Conservation (phyloP, 2,888 invertebrate genomes). For the Volucella inanis region DNA sequence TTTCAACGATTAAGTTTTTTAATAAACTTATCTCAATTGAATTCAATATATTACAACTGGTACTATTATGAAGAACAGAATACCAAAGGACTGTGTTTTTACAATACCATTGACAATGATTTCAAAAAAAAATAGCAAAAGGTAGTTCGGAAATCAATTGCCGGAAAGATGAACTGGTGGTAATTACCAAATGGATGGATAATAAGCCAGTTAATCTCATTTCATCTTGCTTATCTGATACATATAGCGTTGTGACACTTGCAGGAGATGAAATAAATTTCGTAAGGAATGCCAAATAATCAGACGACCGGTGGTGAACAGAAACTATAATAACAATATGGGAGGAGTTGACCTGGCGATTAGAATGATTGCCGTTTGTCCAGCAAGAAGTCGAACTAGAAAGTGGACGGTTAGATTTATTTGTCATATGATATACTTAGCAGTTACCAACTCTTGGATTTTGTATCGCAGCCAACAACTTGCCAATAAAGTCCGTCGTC, state of each 20-base stretch:
- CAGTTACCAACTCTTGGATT: no score
- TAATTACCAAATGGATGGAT: no score
- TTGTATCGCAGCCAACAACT: no score
- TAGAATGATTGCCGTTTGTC: not conserved
- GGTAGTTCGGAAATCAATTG: not conserved
- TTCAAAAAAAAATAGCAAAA: slow-evolving; percentile 1
- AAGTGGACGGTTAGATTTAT: not conserved
- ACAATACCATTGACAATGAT: not conserved
- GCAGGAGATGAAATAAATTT: not conserved
- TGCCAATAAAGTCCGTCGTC: no score
- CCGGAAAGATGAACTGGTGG: no score
- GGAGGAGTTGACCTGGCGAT: not conserved
- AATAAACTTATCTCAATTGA: no score
- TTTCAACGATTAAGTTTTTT: not conserved
- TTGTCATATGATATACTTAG: not conserved
- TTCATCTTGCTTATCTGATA: no score
- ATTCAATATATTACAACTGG: no score
- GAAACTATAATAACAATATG: no score
- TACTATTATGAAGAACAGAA: no score
- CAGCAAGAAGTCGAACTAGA: slow-evolving; percentile 1
- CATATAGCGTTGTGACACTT: not conserved
- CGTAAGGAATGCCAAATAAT: not conserved
- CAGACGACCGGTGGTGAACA: not conserved
- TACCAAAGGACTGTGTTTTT: not conserved
- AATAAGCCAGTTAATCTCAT: not conserved